phyloP scores from a whole-genome alignment of 2,888 invertebrate species.

The Leptinotarsa haldemani region DNA sequence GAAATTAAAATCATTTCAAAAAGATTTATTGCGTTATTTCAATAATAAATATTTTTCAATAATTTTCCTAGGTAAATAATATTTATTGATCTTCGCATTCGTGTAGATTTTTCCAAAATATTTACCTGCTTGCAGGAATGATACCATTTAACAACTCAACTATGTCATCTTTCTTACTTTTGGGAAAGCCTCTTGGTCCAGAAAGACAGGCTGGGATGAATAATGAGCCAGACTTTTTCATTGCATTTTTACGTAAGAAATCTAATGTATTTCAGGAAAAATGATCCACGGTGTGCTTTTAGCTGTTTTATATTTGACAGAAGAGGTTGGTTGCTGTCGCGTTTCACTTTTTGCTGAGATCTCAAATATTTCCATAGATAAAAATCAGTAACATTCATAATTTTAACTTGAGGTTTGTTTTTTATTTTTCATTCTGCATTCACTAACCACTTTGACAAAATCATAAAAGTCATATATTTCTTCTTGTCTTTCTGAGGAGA shows the following conservation, averaged over 20 bases:
- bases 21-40: too few relatives aligned
- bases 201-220: not conserved
- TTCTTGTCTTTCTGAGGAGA: slow-evolving; percentile 36
- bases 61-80: too few relatives aligned
- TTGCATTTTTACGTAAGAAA: not conserved
- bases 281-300: slow-evolving; percentile 16
- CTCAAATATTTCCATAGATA: slow-evolving; percentile 17
- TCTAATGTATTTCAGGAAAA: not conserved
- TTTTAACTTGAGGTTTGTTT: slow-evolving; percentile 4
- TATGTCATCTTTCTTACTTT: not conserved
- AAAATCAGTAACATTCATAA: slow-evolving; percentile 18
- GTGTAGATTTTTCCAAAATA: not conserved
- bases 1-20: too few relatives aligned
- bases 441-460: slow-evolving; percentile 32
- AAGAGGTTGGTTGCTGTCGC: slow-evolving; percentile 16
- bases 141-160: not conserved
- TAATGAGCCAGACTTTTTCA: not conserved
- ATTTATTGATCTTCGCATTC: too few relatives aligned
- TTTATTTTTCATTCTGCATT: not conserved
- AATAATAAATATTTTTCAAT: too few relatives aligned
- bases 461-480: slow-evolving; percentile 40
- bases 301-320: slow-evolving; percentile 22
- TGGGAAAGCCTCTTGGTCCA: not conserved
- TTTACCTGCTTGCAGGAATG: not conserved
- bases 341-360: slow-evolving; percentile 22